These are phyloP conservation scores for Labroides dimidiatus DNA, from an alignment of 2,797 vertebrate species.

Conservation along the genomic window DNA sequence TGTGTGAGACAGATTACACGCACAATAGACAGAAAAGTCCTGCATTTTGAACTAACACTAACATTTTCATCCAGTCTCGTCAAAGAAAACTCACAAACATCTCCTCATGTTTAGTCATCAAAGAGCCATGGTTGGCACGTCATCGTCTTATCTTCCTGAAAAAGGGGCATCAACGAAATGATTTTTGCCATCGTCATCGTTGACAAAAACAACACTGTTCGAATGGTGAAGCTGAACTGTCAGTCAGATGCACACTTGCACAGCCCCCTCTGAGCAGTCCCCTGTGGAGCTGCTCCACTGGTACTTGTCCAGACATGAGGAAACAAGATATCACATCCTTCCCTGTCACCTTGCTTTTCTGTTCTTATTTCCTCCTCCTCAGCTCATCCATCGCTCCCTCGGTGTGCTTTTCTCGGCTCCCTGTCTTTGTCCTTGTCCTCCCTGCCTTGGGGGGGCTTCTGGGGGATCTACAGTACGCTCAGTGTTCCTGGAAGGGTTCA, in stretches of 20 bases:
- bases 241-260: background rate
- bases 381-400: conserved; percentile 30
- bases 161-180: too few relatives aligned
- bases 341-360: conserved; percentile 20
- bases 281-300: background rate
- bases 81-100: too few relatives aligned
- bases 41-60: too few relatives aligned
- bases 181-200: too few relatives aligned
- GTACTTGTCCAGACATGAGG: conserved; percentile 17
- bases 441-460: conserved; percentile 53
- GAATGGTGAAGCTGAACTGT: background rate
- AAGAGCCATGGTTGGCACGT: too few relatives aligned
- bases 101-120: too few relatives aligned
- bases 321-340: conserved; percentile 17
- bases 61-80: too few relatives aligned
- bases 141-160: too few relatives aligned
- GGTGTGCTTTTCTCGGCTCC: background rate
- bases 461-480: conserved; percentile 45
- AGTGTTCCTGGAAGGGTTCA: conserved; percentile 51
- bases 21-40: too few relatives aligned
- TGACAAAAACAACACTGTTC: too few relatives aligned
- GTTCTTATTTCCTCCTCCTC: conserved; percentile 36
- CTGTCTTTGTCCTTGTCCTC: conserved; percentile 63
- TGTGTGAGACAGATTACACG: too few relatives aligned
- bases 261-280: background rate